phyloP scores from a whole-genome alignment of 2,797 vertebrate species.

The Sebastes itinus region DNA sequence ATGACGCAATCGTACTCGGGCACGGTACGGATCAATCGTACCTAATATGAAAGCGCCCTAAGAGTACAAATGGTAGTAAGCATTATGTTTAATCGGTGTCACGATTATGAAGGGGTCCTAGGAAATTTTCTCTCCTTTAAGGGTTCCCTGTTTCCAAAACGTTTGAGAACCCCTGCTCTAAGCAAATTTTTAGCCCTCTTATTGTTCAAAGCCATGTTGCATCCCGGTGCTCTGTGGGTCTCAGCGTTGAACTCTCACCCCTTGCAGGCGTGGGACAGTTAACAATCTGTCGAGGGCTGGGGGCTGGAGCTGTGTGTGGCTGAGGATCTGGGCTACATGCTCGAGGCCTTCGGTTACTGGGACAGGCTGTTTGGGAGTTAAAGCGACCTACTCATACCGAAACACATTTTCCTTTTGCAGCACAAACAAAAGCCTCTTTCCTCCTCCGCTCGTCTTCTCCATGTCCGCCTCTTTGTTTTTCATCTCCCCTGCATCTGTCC shows the following conservation, averaged over 20 bases:
- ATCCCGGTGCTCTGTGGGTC: constrained; percentile 13
- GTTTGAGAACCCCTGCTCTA: neutral
- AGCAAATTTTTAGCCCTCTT: neutral
- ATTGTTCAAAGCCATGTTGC: neutral
- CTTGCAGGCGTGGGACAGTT: constrained; percentile 28
- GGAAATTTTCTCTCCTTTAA: too few relatives aligned
- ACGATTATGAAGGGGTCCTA: too few relatives aligned
- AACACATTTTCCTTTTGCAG: constrained; percentile 30
- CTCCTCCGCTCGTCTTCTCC: constrained; percentile 22
- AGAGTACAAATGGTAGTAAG: too few relatives aligned
- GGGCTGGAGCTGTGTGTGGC: constrained; percentile 28
- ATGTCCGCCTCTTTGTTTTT: constrained; percentile 30
- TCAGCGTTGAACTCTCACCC: constrained; percentile 49
- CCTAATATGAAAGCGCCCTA: too few relatives aligned
- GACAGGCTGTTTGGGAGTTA: constrained; percentile 48
- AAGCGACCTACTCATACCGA: constrained; percentile 10
- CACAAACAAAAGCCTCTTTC: constrained; percentile 6
- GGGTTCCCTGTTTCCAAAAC: too few relatives aligned
- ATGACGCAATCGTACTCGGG: too few relatives aligned
- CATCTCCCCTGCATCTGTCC: constrained; percentile 26
- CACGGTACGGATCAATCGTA: too few relatives aligned
- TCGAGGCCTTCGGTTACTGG: constrained; percentile 45
- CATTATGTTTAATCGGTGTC: too few relatives aligned
- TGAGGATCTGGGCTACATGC: constrained; percentile 38
- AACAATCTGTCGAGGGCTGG: constrained; percentile 62